Evolutionary conservation across 2,113 vertebrate species (phyloP).

Genomic region (Cebus imitator): DNA sequence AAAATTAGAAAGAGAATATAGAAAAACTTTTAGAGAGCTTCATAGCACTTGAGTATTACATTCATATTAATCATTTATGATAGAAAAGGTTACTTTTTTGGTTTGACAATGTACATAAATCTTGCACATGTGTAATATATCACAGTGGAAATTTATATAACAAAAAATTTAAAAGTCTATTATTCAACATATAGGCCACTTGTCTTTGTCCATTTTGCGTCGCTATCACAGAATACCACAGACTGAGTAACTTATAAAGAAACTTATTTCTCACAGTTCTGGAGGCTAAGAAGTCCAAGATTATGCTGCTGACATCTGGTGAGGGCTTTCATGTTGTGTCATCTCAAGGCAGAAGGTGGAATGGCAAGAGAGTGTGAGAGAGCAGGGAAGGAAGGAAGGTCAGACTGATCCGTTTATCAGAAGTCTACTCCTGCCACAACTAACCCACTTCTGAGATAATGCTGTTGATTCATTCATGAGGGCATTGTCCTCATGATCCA

Average conservation of each 20-base stretch:
- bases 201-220: not conserved
- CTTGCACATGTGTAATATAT: not conserved
- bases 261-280: not conserved
- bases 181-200: not conserved
- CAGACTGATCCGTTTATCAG: not conserved
- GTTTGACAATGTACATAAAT: not conserved
- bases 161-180: not conserved
- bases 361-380: not conserved
- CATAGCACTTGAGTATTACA: not conserved
- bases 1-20: slow-evolving; percentile 10
- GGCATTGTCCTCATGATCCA: not conserved
- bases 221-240: not conserved
- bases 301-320: not conserved
- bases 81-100: not conserved
- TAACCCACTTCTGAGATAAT: not conserved
- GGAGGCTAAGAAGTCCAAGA: not conserved
- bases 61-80: not conserved
- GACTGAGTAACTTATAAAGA: not conserved
- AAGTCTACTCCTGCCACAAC: not conserved
- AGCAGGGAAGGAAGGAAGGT: not conserved
- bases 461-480: not conserved
- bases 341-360: not conserved
- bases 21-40: not conserved
- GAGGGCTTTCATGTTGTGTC: not conserved
- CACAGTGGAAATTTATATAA: not conserved